These are phyloP conservation scores for Macropodus opercularis DNA, from an alignment of 2,797 vertebrate species.

Conservation along the genomic window DNA sequence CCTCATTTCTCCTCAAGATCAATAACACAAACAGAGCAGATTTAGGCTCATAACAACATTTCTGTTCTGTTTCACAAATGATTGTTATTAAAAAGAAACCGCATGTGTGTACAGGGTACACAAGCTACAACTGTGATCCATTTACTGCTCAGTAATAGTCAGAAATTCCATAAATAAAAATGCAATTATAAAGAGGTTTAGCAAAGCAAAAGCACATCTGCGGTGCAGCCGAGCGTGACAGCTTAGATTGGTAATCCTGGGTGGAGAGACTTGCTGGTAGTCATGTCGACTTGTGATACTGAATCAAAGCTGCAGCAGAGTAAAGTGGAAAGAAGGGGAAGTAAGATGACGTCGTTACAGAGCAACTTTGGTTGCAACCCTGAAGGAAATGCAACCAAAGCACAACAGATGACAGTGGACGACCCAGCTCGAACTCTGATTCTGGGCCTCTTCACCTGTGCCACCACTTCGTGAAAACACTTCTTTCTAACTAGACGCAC, in stretches of 20 bases:
- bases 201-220: conserved; percentile 62
- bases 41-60: conserved; percentile 26
- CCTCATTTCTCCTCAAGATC: conserved; percentile 26
- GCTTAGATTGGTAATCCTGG: conserved; percentile 75
- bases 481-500: no score
- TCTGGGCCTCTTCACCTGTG: conserved; percentile 5
- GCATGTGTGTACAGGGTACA: neutral
- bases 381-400: neutral
- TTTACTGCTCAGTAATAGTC: conserved; percentile 33
- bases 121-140: conserved; percentile 25
- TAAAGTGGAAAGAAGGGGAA: conserved; percentile 12
- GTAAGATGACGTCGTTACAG: no score
- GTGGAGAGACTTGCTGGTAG: conserved; percentile 57
- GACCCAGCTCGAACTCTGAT: conserved; percentile 15
- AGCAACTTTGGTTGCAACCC: no score
- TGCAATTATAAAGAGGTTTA: conserved; percentile 75
- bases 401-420: neutral
- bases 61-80: conserved; percentile 16
- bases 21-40: conserved; percentile 25
- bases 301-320: conserved; percentile 48
- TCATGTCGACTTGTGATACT: conserved; percentile 66
- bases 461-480: neutral
- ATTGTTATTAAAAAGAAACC: neutral
- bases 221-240: conserved; percentile 60
- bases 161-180: conserved; percentile 59